Base-by-base conservation (phyloP, 1,140 invertebrate genomes). In the Hydropsyche tenuis region DNA sequence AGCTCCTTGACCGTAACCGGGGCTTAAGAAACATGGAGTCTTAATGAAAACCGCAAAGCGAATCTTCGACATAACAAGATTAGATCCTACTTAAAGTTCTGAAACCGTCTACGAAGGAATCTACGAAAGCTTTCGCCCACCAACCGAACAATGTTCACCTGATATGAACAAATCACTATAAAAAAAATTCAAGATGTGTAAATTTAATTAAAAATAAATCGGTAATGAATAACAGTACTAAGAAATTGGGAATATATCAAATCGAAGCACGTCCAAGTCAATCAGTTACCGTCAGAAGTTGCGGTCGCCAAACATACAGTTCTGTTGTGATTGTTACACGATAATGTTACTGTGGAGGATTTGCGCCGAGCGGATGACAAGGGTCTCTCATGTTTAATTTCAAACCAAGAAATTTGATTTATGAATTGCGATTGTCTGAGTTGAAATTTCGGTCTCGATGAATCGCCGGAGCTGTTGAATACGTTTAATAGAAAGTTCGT, bases 61-160 rank as follows among this genome's bases (percentile, higher is more conserved):
- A 42, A 30, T 56, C 68, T 46, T 70, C 43, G 48, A 53, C 68
- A 46, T 70, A 70, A 70, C 68, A 70, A 70, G 68, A 70, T 70
- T 70, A 56, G 20, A 16, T 56, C 6, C 68, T 56, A 56, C 27
- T 70, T 37, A 70, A 56, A 70, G 48, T 70, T 70, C 16, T 20
- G 48, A 20, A 60, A 20, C 56, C 23, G 14, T 37, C 9, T 37
- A 4, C 30, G 30, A 9, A 4, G 14, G 2, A 48, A 3, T 14
- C 14, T 16, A 43, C 37, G 45, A 48, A 48, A 3, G 16, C 14
- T 14, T 14, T 23, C 25, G 56, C 11, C 25, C 23, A 22, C 9
- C 48, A 9, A 18, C 56, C 22, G 20, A 60, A 25, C 22, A 25
- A 60, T 12, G 56, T 25, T 23, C 56, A 27, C 16, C 30, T 37